Percentiles rank a stretch among this genome's conserved stretches.
Evolutionary conservation across 2,888 invertebrate species (phyloP).

Genomic region (Yponomeuta sedellus): DNA sequence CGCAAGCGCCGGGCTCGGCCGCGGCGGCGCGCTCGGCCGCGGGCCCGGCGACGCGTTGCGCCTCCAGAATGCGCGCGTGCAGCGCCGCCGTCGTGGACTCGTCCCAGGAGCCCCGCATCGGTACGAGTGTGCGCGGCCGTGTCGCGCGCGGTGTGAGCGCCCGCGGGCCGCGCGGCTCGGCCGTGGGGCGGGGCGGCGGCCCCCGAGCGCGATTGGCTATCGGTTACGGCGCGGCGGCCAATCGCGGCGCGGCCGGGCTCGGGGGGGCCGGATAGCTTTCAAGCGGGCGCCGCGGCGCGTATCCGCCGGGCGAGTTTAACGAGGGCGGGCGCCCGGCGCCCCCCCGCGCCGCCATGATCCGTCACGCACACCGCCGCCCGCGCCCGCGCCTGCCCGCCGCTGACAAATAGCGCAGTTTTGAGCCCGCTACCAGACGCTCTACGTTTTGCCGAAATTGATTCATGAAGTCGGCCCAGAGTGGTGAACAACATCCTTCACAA

Average conservation of each 20-base stretch:
- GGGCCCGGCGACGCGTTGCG: slow-evolving; percentile 88
- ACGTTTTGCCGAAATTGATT: neutral
- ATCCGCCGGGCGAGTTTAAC: slow-evolving; percentile 71
- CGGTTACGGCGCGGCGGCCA: slow-evolving; percentile 65
- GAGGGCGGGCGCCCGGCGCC: slow-evolving; percentile 61
- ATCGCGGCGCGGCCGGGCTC: slow-evolving; percentile 52
- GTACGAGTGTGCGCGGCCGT: slow-evolving; percentile 71
- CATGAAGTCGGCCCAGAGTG: neutral
- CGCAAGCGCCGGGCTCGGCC: slow-evolving; percentile 58
- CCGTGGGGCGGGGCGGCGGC: slow-evolving; percentile 28
- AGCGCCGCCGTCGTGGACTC: slow-evolving; percentile 79
- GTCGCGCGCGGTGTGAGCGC: slow-evolving; percentile 60
- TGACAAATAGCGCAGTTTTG: neutral
- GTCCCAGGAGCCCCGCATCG: slow-evolving; percentile 76
- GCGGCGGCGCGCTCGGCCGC: slow-evolving; percentile 74
- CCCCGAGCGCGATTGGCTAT: slow-evolving; percentile 60
- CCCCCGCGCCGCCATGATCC: slow-evolving; percentile 74
- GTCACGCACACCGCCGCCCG: slow-evolving; percentile 59
- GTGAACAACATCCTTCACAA: too few species aligned
- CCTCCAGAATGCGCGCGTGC: slow-evolving; percentile 97
- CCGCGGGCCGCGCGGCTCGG: slow-evolving; percentile 23
- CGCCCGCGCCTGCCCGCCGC: slow-evolving; percentile 26
- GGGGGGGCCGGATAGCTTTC: slow-evolving; percentile 68
- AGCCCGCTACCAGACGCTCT: slow-evolving; percentile 1
- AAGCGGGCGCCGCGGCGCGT: slow-evolving; percentile 59